These are phyloP conservation scores for Falco columbarius DNA, from an alignment of 2,797 vertebrate species.

Conservation along the genomic window DNA sequence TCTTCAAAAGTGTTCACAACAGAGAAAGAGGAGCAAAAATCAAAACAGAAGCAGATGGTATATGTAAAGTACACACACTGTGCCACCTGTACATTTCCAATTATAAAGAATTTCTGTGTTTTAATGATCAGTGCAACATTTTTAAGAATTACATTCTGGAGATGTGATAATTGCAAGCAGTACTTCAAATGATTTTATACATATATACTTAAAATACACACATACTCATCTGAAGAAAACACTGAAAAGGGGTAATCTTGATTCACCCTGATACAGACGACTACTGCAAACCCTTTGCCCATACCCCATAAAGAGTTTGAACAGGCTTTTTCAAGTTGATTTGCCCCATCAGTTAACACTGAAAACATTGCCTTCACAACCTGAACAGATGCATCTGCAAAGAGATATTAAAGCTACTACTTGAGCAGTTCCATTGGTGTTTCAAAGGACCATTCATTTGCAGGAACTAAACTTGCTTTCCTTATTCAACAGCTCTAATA, in stretches of 20 bases:
- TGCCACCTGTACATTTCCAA: not conserved
- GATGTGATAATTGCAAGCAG: not conserved
- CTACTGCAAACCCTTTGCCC: not conserved
- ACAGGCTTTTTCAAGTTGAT: not conserved
- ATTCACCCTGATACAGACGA: not conserved
- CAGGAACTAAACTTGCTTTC: not conserved
- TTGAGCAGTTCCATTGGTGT: not conserved
- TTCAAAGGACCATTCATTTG: not conserved
- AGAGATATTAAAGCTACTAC: not conserved
- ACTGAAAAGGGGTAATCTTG: not conserved
- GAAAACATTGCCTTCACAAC: not conserved
- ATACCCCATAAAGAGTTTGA: not conserved
- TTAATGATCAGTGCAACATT: not conserved
- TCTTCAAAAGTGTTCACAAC: not conserved
- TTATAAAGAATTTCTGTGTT: conserved; percentile 12
- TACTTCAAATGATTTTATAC: not conserved
- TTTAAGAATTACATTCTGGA: conserved; percentile 9
- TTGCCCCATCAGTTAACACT: not conserved
- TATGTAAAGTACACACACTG: not conserved
- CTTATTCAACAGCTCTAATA: not conserved
- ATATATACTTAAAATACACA: not conserved
- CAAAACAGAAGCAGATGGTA: conserved; percentile 15
- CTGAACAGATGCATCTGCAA: not conserved
- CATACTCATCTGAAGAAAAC: not conserved
- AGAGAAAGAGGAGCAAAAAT: not conserved